These are phyloP conservation scores for Agrotis puta DNA, from an alignment of 2,888 invertebrate genomes.

Conservation along the genomic window DNA sequence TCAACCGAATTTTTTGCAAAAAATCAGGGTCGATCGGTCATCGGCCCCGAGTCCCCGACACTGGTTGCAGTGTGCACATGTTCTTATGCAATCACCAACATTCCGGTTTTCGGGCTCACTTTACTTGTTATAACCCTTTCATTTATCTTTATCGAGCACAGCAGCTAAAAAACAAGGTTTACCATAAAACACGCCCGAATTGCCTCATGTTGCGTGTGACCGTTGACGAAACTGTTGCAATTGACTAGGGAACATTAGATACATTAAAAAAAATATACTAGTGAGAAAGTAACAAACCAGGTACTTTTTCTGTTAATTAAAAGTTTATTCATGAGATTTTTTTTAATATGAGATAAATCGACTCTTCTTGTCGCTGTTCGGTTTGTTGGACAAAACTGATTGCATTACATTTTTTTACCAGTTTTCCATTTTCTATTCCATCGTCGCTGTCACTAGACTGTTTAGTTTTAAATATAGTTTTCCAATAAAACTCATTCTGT, in stretches of 20 bases:
- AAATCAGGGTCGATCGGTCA: constrained; percentile 79
- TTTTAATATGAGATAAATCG: constrained; percentile 23
- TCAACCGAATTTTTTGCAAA: constrained; percentile 72
- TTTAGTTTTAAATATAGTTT: no score
- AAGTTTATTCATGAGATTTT: constrained; percentile 16
- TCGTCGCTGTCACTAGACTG: no score
- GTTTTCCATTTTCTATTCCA: no score
- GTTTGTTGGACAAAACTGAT: no score
- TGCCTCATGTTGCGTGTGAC: constrained; percentile 49
- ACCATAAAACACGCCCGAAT: constrained; percentile 45
- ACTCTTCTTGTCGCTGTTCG: neutral
- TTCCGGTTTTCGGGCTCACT: constrained; percentile 77
- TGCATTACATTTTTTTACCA: no score
- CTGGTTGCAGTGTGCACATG: constrained; percentile 76
- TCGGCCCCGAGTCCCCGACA: constrained; percentile 77
- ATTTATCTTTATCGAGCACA: constrained; percentile 71
- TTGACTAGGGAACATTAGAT: constrained; percentile 45
- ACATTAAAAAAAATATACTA: constrained; percentile 42
- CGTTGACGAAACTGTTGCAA: constrained; percentile 48
- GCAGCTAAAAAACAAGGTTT: constrained; percentile 60
- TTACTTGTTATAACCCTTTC: constrained; percentile 70
- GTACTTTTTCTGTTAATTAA: neutral
- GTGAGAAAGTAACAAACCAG: constrained; percentile 8
- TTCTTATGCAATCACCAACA: constrained; percentile 81
- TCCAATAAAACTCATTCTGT: no score